Conservation (phyloP, 92 coral and sea anemone genomes). For the Pocillopora grandis region DNA sequence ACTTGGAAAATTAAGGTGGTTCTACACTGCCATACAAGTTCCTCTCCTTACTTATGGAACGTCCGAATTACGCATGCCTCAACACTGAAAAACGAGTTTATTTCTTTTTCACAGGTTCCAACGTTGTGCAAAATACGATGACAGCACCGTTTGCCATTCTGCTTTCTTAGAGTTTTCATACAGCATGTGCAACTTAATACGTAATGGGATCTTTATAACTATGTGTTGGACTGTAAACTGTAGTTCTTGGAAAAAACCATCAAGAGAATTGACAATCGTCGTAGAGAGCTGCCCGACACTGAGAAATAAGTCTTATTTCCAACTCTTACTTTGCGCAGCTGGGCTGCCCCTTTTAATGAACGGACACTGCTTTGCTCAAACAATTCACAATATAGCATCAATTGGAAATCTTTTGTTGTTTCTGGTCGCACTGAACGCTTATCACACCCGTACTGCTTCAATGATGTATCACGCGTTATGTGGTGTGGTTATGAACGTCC, state of each 20-base stretch:
- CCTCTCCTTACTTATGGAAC: no score
- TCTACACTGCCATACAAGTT: no score
- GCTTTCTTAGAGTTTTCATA: conserved; percentile 34
- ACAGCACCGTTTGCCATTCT: conserved; percentile 32
- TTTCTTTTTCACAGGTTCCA: conserved; percentile 34
- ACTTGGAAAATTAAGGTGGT: no score
- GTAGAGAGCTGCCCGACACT: conserved; percentile 18
- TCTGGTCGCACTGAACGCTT: conserved; percentile 27
- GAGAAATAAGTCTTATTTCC: conserved; percentile 7
- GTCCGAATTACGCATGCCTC: neutral
- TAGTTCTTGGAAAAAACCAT: conserved; percentile 20
- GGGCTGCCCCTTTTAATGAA: conserved; percentile 23
- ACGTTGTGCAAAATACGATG: conserved; percentile 41
- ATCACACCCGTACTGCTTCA: conserved; percentile 22
- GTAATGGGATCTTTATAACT: conserved; percentile 21
- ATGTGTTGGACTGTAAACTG: conserved; percentile 14
- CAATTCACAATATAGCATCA: conserved; percentile 30
- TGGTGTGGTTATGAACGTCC: conserved; percentile 17
- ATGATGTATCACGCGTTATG: conserved; percentile 26
- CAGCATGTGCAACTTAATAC: conserved; percentile 19
- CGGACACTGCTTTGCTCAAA: conserved; percentile 30
- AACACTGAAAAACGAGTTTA: neutral
- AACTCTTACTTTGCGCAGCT: conserved; percentile 27
- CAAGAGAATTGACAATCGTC: neutral
- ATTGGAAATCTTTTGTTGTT: conserved; percentile 12